These are phyloP conservation scores for Amphiprion percula DNA, from an alignment of 2,113 vertebrate species.

Conservation along the genomic window DNA sequence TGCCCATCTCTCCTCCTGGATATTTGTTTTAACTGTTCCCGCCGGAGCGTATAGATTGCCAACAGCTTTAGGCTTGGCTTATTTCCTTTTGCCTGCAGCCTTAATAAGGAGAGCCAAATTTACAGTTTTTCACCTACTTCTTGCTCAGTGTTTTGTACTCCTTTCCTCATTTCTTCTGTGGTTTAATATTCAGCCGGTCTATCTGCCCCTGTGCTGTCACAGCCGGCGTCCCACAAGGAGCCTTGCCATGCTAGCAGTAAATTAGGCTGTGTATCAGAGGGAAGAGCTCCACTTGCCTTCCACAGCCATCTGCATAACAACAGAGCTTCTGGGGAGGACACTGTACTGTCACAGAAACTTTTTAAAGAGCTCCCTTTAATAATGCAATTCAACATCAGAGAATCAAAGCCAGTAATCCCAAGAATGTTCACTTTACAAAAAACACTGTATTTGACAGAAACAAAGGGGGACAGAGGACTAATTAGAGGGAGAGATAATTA, in stretches of 20 bases:
- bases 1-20: slow-evolving; percentile 32
- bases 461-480: not conserved
- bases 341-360: not conserved
- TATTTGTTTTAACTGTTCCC: slow-evolving; percentile 56
- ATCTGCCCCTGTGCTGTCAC: slow-evolving; percentile 33
- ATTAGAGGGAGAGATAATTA: slow-evolving; percentile 6
- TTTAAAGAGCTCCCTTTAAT: not conserved
- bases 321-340: slow-evolving; percentile 28
- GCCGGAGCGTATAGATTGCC: slow-evolving; percentile 24
- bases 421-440: not conserved
- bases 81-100: slow-evolving; percentile 55
- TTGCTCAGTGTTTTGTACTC: slow-evolving; percentile 6
- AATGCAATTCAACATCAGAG: not conserved
- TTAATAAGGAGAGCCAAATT: slow-evolving; percentile 32
- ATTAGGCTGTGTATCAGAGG: slow-evolving; percentile 59
- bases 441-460: not conserved
- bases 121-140: slow-evolving; percentile 47
- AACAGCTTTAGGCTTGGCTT: slow-evolving; percentile 50
- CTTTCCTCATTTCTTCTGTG: not conserved
- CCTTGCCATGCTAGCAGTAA: slow-evolving; percentile 37
- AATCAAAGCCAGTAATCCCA: not conserved
- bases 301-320: slow-evolving; percentile 27
- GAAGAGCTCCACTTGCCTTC: slow-evolving; percentile 24
- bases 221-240: slow-evolving; percentile 38
- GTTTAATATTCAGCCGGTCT: slow-evolving; percentile 63